These are phyloP conservation scores for Terebella lapidaria DNA, from an alignment of 2,888 invertebrate species.

Conservation along the genomic window DNA sequence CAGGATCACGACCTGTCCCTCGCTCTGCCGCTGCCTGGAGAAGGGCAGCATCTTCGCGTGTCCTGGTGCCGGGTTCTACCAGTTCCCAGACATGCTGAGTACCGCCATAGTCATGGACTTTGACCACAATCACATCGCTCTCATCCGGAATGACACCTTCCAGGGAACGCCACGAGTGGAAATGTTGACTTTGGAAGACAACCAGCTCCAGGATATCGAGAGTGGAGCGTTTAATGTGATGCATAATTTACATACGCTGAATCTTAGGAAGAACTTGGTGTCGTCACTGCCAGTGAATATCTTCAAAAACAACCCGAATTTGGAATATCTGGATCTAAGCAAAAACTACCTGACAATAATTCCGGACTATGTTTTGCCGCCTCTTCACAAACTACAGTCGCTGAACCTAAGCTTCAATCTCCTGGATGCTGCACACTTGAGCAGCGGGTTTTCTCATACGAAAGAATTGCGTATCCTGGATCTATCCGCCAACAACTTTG, in stretches of 20 bases:
- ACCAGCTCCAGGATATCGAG: constrained; percentile 17
- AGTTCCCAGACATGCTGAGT: background rate
- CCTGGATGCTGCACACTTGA: constrained; percentile 24
- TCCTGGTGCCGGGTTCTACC: background rate
- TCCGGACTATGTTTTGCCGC: constrained; percentile 24
- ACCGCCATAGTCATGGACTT: constrained; percentile 18
- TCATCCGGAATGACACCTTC: constrained; percentile 17
- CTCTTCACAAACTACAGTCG: constrained; percentile 23
- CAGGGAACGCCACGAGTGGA: constrained; percentile 1
- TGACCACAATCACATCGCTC: constrained; percentile 18
- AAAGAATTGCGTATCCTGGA: constrained; percentile 30
- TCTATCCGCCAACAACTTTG: constrained; percentile 30
- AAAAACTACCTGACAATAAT: constrained; percentile 27
- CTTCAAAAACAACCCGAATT: constrained; percentile 23
- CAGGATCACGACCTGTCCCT: background rate
- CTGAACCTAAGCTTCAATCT: constrained; percentile 32
- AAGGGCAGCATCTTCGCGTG: constrained; percentile 1
- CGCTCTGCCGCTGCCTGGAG: background rate
- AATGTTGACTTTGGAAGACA: constrained; percentile 18
- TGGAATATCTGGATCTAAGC: constrained; percentile 31
- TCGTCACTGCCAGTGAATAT: constrained; percentile 24
- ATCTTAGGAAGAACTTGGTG: constrained; percentile 25
- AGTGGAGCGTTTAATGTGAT: constrained; percentile 16
- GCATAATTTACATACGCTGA: constrained; percentile 9
- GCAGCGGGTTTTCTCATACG: constrained; percentile 30